These are phyloP conservation scores for Brachypodius melanocephalos DNA, from an alignment of 2,113 vertebrate species.

Conservation along the genomic window DNA sequence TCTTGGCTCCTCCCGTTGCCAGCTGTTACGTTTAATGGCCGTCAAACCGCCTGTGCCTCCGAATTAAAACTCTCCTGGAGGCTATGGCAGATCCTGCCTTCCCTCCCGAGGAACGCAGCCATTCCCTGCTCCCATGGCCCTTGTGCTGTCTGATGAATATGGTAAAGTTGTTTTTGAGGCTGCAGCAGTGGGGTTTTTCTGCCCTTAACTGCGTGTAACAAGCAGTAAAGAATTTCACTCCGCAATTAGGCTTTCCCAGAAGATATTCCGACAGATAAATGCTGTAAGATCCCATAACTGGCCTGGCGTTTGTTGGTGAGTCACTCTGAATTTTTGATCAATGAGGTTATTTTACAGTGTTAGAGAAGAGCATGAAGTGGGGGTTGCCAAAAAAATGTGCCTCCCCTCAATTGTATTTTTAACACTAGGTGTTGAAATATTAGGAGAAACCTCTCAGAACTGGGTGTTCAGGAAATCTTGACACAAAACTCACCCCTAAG, in stretches of 20 bases:
- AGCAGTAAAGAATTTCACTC: constrained; percentile 7
- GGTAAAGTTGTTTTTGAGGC: constrained; percentile 3
- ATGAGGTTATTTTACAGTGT: background rate
- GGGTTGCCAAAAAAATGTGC: background rate
- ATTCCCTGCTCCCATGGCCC: background rate
- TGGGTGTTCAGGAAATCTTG: background rate
- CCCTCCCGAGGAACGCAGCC: background rate
- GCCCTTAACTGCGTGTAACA: background rate
- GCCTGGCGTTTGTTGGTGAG: background rate
- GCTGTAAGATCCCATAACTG: background rate
- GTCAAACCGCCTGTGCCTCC: constrained; percentile 56
- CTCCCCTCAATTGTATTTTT: background rate
- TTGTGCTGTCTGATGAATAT: background rate
- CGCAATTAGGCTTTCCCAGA: background rate
- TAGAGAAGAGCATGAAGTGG: background rate
- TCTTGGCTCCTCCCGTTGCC: constrained; percentile 57
- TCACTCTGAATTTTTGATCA: background rate
- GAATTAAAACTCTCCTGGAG: constrained; percentile 63
- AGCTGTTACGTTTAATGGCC: constrained; percentile 60
- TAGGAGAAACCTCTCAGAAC: background rate
- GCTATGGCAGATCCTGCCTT: constrained; percentile 47
- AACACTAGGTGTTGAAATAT: background rate
- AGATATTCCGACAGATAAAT: background rate
- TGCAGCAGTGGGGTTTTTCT: background rate
- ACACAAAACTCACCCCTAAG: background rate